Base-by-base conservation (phyloP, 2,888 invertebrate species). In the Temnothorax rugatulus region DNA sequence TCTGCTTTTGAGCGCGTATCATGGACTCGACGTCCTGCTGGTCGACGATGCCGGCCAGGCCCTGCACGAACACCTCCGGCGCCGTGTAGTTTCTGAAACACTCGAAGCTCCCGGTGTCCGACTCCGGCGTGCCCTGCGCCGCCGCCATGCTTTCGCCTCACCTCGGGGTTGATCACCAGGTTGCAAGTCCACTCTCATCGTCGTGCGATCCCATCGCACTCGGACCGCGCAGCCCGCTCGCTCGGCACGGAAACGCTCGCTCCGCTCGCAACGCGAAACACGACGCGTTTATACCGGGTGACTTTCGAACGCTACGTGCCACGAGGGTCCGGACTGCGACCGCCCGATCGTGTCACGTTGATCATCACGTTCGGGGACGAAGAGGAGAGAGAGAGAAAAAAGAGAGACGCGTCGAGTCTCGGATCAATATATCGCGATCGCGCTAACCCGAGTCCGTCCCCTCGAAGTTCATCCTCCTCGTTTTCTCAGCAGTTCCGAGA, bases 61-160 rank as follows among this genome's bases (percentile, higher is more conserved):
- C 98, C 94, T 99, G 98, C n/a, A 98, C 97, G 93, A 99, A 98
- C 0, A 98, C 98, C 94, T 98, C 98, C 0, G 98, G 97, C 0
- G 98, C 98, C 0, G 98, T 97, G 92, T 97, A 98, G 94, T 98
- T 98, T 95, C 98, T 98, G 94, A 98, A 98, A 93, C 98, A 98
- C 96, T 98, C 98, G 91, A 98, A 98, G 85, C 97, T 97, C 5
- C 95, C 95, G 34, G 95, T 92, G 87, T 95, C 95, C 79, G 95
- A 95, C 87, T 95, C 95, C 3, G 95, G 95, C 47, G 95, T 95
- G 84, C 95, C 95, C 90, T 95, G 95, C 76, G 94, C 93, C 77
- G 93, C 92, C 87, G 94, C 93, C 94, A 94, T 94, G 50, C 66
- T 86, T n/a, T 41, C 18, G n/a, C 25, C 18, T 21, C 47, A 68